Percentiles rank a stretch among this genome's conserved stretches.
These are phyloP conservation scores for Ladona fulva DNA, from an alignment of 1,140 invertebrate genomes.

Conservation along the genomic window DNA sequence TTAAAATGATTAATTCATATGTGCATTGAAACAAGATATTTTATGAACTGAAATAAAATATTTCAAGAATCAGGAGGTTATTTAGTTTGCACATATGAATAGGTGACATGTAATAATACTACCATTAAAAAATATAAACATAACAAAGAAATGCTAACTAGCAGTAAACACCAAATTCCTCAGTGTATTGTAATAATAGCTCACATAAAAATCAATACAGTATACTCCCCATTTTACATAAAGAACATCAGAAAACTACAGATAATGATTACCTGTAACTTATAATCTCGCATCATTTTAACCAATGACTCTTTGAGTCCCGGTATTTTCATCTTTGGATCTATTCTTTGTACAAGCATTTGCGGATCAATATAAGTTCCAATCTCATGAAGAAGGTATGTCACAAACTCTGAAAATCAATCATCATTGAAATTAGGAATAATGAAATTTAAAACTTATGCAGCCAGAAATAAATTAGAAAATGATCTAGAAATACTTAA, in stretches of 20 bases:
- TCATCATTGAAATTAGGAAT: background rate
- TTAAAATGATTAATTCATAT: too few species aligned
- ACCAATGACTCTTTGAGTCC: constrained; percentile 83
- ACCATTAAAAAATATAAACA: too few species aligned
- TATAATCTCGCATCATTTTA: constrained; percentile 93
- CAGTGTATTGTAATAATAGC: too few species aligned
- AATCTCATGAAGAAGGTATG: constrained; percentile 65
- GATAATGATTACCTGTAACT: constrained; percentile 59
- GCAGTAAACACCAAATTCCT: too few species aligned
- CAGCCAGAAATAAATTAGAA: background rate
- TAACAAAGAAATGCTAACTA: too few species aligned
- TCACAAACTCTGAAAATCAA: constrained; percentile 55
- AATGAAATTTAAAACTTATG: background rate
- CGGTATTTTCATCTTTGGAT: constrained; percentile 72
- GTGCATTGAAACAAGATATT: too few species aligned
- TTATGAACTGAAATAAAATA: too few species aligned
- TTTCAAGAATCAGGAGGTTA: too few species aligned
- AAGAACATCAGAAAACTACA: background rate
- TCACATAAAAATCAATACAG: too few species aligned
- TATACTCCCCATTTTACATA: too few species aligned
- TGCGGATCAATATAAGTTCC: constrained; percentile 87
- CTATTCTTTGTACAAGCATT: constrained; percentile 75
- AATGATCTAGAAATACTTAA: background rate
- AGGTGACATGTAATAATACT: too few species aligned
- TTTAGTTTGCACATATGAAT: too few species aligned